Evolutionary conservation across 2,888 invertebrate genomes (phyloP).

Genomic region (Orchestes rusci): DNA sequence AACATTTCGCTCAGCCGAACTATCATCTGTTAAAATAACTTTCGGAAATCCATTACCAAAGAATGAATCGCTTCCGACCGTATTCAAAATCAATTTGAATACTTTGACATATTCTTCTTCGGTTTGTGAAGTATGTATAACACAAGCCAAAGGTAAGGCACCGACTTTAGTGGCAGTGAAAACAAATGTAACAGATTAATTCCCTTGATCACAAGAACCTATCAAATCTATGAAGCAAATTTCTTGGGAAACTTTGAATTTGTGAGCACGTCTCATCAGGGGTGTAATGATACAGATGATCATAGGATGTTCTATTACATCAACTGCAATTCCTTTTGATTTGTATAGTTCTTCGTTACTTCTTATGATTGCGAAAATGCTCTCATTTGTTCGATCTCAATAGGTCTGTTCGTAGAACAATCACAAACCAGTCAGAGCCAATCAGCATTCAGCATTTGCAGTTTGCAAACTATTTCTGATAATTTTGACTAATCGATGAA

Average conservation of each 20-base stretch:
- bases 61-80: not conserved
- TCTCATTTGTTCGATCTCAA: not conserved
- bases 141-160: not conserved
- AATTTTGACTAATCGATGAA: too few species aligned
- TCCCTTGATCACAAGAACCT: not conserved
- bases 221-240: not conserved
- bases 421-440: too few species aligned
- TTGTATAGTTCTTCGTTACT: not conserved
- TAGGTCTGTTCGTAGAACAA: too few species aligned
- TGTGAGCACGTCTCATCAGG: not conserved
- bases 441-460: too few species aligned
- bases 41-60: not conserved
- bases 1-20: not conserved
- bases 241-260: too few species aligned
- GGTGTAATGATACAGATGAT: not conserved
- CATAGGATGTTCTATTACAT: not conserved
- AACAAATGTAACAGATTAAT: not conserved
- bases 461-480: too few species aligned
- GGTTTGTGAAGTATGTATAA: not conserved
- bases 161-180: not conserved
- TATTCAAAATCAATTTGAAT: not conserved
- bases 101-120: not conserved
- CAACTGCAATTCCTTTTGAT: not conserved
- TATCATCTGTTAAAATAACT: conserved; percentile 1
- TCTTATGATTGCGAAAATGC: not conserved